Conservation (phyloP, 2,888 invertebrate genomes). For the Bellardia bayeri region DNA sequence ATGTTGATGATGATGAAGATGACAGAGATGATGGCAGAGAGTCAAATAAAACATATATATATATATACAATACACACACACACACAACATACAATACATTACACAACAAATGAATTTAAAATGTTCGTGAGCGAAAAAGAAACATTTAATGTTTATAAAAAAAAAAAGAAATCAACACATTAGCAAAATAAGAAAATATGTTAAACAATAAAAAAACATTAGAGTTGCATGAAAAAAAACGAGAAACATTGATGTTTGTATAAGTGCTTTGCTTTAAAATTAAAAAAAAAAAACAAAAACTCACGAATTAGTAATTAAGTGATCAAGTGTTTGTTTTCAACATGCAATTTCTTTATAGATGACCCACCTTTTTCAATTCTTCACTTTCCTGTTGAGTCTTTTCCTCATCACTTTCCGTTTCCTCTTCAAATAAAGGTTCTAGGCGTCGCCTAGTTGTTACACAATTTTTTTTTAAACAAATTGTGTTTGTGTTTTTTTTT, state of each 20-base stretch:
- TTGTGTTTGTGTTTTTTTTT: constrained; percentile 9
- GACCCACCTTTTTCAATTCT: constrained; percentile 84
- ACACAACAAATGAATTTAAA: constrained; percentile 10
- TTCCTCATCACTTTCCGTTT: constrained; percentile 88
- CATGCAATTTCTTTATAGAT: constrained; percentile 76
- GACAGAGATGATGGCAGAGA: constrained; percentile 42
- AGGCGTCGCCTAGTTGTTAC: constrained; percentile 87
- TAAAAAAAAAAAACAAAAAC: neutral
- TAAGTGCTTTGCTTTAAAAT: neutral
- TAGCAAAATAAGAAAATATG: constrained; percentile 35
- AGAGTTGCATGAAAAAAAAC: constrained; percentile 5
- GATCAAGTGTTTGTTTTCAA: neutral
- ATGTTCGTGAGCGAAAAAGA: neutral
- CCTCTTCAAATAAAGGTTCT: constrained; percentile 93
- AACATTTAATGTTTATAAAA: constrained; percentile 18
- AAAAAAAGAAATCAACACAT: constrained; percentile 6
- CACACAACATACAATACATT: constrained; percentile 38
- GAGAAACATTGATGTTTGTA: constrained; percentile 2
- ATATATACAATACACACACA: constrained; percentile 7
- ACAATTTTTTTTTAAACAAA: neutral
- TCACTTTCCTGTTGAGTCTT: constrained; percentile 84
- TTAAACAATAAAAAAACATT: constrained; percentile 32
- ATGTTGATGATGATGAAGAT: constrained; percentile 54
- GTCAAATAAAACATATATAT: neutral
- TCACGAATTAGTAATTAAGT: too few species aligned